Evolutionary conservation across 2,888 invertebrate genomes (phyloP).

Genomic region (Lymantria dispar): DNA sequence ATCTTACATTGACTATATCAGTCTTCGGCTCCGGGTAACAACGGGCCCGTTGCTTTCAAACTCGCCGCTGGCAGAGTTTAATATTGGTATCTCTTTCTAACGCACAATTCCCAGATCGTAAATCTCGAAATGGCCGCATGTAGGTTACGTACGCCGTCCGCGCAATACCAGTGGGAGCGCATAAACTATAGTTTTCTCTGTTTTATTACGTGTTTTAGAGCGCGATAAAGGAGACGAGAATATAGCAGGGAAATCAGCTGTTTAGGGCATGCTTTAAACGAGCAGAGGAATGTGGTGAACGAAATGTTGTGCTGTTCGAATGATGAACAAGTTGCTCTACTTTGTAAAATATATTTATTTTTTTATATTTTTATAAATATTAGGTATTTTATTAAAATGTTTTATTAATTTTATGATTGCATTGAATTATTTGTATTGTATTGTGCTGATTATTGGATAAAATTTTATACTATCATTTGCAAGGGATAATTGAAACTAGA

Average conservation of each 20-base stretch:
- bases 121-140: constrained; percentile 84
- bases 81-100: constrained; percentile 79
- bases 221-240: constrained; percentile 78
- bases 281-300: constrained; percentile 80
- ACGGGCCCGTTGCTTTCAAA: constrained; percentile 63
- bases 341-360: constrained; percentile 5
- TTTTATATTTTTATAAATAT: not conserved
- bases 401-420: too few relatives aligned
- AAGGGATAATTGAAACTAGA: too few relatives aligned
- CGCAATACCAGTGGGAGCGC: constrained; percentile 74
- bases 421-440: too few relatives aligned
- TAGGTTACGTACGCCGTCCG: constrained; percentile 82
- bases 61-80: constrained; percentile 74
- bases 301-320: constrained; percentile 67
- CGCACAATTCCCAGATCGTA: constrained; percentile 84
- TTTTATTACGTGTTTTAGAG: constrained; percentile 78
- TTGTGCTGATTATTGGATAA: too few relatives aligned
- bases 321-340: constrained; percentile 63
- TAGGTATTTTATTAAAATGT: not conserved
- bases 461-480: too few relatives aligned
- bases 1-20: constrained; percentile 54
- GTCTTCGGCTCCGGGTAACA: constrained; percentile 67
- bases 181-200: constrained; percentile 82
- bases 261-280: constrained; percentile 81
- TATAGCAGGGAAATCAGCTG: constrained; percentile 80